Conservation (phyloP, 2,888 invertebrate genomes). For the Drosophila anceps region DNA sequence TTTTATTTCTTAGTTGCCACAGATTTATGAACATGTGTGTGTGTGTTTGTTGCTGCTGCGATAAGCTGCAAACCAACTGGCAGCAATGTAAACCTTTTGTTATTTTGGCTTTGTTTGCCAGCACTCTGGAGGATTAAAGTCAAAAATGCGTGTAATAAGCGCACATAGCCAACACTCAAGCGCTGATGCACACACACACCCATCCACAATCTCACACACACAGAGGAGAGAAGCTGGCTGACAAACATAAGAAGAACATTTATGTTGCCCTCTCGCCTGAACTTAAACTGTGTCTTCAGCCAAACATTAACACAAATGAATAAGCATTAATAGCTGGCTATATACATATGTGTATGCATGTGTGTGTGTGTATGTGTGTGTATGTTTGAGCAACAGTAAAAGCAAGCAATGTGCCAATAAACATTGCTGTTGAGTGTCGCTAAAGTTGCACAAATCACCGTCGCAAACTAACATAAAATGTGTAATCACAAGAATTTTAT, state of each 20-base stretch:
- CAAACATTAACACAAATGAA: constrained; percentile 51
- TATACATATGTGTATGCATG: constrained; percentile 10
- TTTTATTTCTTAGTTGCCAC: constrained; percentile 21
- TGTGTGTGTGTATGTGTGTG: constrained; percentile 23
- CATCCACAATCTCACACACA: constrained; percentile 11
- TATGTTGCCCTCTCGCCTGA: constrained; percentile 61
- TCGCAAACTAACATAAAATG: constrained; percentile 19
- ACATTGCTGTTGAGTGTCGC: constrained; percentile 54
- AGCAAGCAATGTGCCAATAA: constrained; percentile 52
- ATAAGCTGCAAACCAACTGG: constrained; percentile 74
- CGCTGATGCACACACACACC: constrained; percentile 35
- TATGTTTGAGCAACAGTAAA: constrained; percentile 6
- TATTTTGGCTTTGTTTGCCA: constrained; percentile 76
- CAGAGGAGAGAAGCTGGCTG: constrained; percentile 47
- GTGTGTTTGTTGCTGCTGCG: constrained; percentile 39
- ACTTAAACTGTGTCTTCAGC: constrained; percentile 39
- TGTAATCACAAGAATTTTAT: constrained; percentile 2
- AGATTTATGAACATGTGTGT: constrained; percentile 63
- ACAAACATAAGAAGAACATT: constrained; percentile 68
- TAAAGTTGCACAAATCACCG: constrained; percentile 59
- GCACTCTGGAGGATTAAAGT: constrained; percentile 78
- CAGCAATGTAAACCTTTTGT: constrained; percentile 79
- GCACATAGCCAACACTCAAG: constrained; percentile 67
- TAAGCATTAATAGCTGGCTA: constrained; percentile 53
- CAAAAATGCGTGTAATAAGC: constrained; percentile 82